These are phyloP conservation scores for Cochlearius cochlearius DNA, from an alignment of 2,113 vertebrate genomes.

Conservation along the genomic window DNA sequence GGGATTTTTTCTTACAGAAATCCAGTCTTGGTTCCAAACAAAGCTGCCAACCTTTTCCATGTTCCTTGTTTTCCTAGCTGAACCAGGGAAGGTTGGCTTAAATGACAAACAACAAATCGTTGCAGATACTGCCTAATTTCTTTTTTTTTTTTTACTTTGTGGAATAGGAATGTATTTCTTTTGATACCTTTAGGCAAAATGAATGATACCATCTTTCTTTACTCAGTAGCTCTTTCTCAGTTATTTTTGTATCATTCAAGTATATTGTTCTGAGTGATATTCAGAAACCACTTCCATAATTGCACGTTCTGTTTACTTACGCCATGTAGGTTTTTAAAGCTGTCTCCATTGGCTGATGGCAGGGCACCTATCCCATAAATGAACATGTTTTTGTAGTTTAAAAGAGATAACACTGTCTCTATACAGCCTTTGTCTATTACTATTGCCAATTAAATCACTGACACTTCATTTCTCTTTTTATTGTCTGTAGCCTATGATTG, in stretches of 20 bases:
- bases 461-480: conserved; percentile 2
- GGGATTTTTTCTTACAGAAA: neutral
- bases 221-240: neutral
- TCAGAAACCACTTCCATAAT: neutral
- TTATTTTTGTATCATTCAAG: neutral
- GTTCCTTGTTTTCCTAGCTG: neutral
- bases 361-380: neutral
- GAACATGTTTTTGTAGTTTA: neutral
- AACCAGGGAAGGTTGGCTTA: neutral
- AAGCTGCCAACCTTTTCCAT: neutral
- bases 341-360: neutral
- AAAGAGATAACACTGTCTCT: neutral
- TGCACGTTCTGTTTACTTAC: neutral
- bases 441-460: neutral
- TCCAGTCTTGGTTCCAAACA: neutral
- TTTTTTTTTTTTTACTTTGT: neutral
- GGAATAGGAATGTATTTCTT: neutral
- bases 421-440: neutral
- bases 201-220: neutral
- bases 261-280: neutral
- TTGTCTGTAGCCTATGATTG: neutral
- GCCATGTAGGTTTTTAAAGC: neutral
- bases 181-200: neutral
- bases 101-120: neutral
- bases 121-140: neutral